Evolutionary conservation across 2,888 invertebrate species (phyloP), one percentile per base, ranked within the genome.

Genomic region (Megamerina dolium): DNA sequence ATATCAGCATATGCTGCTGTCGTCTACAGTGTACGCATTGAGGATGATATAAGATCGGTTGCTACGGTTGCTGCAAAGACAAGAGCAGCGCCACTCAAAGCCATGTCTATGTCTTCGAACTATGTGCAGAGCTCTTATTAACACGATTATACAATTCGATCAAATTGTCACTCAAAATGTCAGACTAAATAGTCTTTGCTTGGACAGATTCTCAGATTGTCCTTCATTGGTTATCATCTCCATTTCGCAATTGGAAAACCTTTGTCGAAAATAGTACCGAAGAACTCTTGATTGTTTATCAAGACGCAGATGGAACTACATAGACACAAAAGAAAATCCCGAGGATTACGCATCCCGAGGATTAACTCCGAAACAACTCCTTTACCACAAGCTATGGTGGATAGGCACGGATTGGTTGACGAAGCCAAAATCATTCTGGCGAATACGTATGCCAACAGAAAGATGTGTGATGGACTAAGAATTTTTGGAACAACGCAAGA

Each of bases 341-440:
- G 55, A 56, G 2, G 56, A 58, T 37, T 32, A 50, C 6, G 48
- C 51, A 14, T 54, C 56, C 3, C 44, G 56, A 14, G 56, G n/a
- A n/a, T n/a, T n/a, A n/a, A n/a, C n/a, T n/a, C n/a, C n/a, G n/a
- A n/a, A n/a, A n/a, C n/a, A n/a, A n/a, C n/a, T n/a, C n/a, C n/a
- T n/a, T n/a, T n/a, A n/a, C n/a, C n/a, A n/a, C n/a, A n/a, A n/a
- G n/a, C n/a, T n/a, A n/a, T n/a, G n/a, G n/a, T n/a, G n/a, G n/a
- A n/a, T n/a, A n/a, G n/a, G n/a, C n/a, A n/a, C n/a, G 57, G 9
- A 20, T 34, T 34, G 34, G 34, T 34, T 34, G 16, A 13, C 6
- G 16, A 34, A n/a, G 12, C n/a, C 34, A 19, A 5, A 19, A 12
- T 34, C 34, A n/a, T n/a, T n/a, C n/a, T n/a, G n/a, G n/a, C n/a